Evolutionary conservation across 2,797 vertebrate species (phyloP), one percentile per base, ranked within the genome.

Genomic region (Hippoglossus hippoglossus): DNA sequence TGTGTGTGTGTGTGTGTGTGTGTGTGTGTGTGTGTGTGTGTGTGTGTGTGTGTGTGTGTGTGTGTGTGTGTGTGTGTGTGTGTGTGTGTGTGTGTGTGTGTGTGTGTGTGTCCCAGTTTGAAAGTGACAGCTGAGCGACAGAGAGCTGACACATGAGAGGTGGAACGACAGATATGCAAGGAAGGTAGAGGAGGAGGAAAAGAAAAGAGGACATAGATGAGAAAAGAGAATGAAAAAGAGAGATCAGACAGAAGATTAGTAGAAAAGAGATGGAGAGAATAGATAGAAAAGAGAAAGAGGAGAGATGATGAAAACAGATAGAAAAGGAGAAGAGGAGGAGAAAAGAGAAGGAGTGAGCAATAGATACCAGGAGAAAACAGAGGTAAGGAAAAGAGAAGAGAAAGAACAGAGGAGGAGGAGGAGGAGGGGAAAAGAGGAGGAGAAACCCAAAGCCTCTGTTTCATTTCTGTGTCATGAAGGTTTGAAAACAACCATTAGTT

Each of bases 111-210:
- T 76, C 79, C 80, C 83, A 78, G 85, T 91, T 89, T 86, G 70
- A 90, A 83, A 89, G 85, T 85, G 84, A 90, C 91, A 92, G 89
- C 89, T 91, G 92, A 90, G 85, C 82, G 75, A 84, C 77, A 54
- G 77, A 80, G 73, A 71, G 76, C 81, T 92, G 90, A 91, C 89
- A 85, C 83, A 73, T 87, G 67, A 81, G 78, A 76, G 79, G 84
- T 74, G 82, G 87, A 91, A 91, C 59, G 82, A 66, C 34, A 81
- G 73, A 76, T 57, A 90, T 80, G 74, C 28, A 15, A 56, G 54
- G 60, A 50, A 52, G 66, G 59, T 55, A 18, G 55, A 51, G 39
- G 59, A 62, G 19, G 22, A 34, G 12, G 51, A 4, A 21, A 9
- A 3, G 19, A 19, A 21, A 16, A n/a, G 3, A 26, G 9, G 22